phyloP scores from a whole-genome alignment of 1,140 invertebrate genomes.

The Babylonia areolata region DNA sequence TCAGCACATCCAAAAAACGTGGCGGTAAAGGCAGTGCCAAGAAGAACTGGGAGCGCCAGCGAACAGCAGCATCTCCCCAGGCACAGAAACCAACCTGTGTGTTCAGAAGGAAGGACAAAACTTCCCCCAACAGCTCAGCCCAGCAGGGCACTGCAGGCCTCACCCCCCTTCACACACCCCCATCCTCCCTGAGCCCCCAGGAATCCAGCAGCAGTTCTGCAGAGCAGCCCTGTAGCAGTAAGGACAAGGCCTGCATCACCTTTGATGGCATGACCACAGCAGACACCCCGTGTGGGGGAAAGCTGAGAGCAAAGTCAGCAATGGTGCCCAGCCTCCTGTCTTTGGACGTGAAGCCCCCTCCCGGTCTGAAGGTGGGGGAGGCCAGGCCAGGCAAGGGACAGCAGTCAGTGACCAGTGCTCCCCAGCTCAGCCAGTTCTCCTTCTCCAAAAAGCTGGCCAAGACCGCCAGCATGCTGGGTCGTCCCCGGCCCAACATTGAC shows the following conservation, averaged over 20 bases:
- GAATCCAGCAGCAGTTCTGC: too few species aligned
- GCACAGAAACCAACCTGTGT: too few species aligned
- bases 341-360: neutral
- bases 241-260: too few species aligned
- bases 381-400: neutral
- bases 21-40: neutral
- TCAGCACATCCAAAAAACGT: neutral
- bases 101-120: too few species aligned
- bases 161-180: too few species aligned
- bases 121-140: too few species aligned
- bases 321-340: neutral
- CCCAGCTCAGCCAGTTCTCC: conserved; percentile 1
- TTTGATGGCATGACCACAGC: too few species aligned
- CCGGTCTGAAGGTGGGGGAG: neutral
- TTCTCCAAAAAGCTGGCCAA: conserved; percentile 24
- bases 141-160: too few species aligned
- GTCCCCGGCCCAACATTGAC: conserved; percentile 1
- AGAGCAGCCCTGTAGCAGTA: too few species aligned
- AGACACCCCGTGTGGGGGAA: too few species aligned
- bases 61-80: neutral
- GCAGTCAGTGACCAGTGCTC: neutral
- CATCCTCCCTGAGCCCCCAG: too few species aligned
- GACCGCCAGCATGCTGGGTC: neutral
- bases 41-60: neutral
- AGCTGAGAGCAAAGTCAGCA: too few species aligned